Conservation (phyloP, 2,113 vertebrate genomes). For the Dendrocopos noguchii region DNA sequence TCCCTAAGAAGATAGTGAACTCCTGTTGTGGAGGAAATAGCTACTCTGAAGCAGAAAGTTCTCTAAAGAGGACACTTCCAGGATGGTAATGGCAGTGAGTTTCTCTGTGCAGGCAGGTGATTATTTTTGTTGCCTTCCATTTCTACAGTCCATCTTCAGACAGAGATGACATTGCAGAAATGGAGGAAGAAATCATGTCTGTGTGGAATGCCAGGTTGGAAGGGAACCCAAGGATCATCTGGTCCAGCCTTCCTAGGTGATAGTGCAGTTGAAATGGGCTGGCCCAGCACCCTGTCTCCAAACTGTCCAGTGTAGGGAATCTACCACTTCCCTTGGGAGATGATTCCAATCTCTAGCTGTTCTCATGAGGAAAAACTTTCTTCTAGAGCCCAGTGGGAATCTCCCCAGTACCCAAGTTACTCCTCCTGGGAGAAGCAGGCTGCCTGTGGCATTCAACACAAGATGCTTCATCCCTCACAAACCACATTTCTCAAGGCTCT, state of each 20-base stretch:
- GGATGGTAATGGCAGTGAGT: neutral
- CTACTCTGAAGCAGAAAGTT: neutral
- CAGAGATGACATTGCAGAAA: neutral
- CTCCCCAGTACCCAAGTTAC: too few species aligned
- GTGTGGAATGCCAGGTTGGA: fast-evolving
- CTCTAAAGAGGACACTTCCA: neutral
- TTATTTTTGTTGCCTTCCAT: neutral
- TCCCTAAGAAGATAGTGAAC: neutral
- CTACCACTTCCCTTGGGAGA: too few species aligned
- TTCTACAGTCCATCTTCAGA: neutral
- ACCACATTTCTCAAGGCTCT: neutral
- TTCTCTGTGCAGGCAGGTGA: neutral
- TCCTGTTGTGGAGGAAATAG: slow-evolving; percentile 3
- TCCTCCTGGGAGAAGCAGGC: neutral
- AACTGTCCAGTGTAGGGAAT: too few species aligned
- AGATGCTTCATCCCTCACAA: neutral
- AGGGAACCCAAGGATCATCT: too few species aligned
- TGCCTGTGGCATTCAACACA: neutral
- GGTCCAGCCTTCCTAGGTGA: too few species aligned
- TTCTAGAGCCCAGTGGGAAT: too few species aligned
- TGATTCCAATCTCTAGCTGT: too few species aligned
- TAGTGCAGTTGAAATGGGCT: too few species aligned
- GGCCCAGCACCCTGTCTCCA: too few species aligned
- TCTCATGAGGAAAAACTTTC: too few species aligned
- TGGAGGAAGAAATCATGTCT: neutral